Conservation (phyloP, 2,113 vertebrate genomes). For the Anser brachyrhynchus region DNA sequence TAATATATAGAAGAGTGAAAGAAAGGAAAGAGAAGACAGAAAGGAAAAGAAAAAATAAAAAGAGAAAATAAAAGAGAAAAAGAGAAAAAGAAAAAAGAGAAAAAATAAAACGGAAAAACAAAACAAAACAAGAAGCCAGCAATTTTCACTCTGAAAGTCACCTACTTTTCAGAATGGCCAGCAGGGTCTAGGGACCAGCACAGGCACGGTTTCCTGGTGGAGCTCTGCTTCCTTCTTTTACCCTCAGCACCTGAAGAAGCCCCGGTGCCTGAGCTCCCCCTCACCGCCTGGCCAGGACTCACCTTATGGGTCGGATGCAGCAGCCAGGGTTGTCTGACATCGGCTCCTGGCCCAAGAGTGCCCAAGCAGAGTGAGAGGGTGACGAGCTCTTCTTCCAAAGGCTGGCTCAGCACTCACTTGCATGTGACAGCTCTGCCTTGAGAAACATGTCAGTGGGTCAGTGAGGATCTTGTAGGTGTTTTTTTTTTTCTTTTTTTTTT, state of each 20-base stretch:
- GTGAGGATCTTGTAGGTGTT: too few relatives aligned
- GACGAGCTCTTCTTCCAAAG: accelerated
- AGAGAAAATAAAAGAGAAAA: background rate
- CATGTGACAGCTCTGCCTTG: background rate
- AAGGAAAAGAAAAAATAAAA: background rate
- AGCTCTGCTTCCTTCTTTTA: background rate
- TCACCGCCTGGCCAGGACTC: background rate
- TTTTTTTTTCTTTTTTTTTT: background rate
- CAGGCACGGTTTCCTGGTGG: accelerated
- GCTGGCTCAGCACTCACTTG: accelerated
- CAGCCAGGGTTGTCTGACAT: accelerated
- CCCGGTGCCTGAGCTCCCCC: accelerated
- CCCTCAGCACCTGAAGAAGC: background rate
- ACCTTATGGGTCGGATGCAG: accelerated
- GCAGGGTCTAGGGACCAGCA: background rate
- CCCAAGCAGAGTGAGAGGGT: background rate
- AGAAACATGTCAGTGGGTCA: background rate
- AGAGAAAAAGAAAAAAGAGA: background rate
- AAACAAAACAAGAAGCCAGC: background rate
- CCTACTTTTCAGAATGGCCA: background rate
- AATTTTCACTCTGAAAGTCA: background rate
- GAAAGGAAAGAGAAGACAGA: background rate
- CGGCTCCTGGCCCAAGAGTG: background rate
- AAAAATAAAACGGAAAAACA: too few relatives aligned
- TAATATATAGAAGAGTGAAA: accelerated